These are phyloP conservation scores for Copidosoma floridanum DNA, from an alignment of 1,140 invertebrate genomes.

Conservation along the genomic window DNA sequence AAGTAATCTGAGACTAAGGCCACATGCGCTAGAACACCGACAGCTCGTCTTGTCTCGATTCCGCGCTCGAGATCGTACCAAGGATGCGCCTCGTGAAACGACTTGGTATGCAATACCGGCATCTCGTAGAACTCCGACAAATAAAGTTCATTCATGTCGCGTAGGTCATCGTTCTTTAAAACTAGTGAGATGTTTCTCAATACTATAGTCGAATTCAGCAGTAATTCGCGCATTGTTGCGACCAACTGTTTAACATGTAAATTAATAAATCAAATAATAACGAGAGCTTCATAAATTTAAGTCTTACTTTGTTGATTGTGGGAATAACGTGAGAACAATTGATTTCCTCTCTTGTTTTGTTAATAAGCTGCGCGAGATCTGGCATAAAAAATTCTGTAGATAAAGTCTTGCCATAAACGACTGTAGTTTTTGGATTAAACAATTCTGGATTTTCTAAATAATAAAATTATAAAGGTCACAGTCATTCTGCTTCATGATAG, in stretches of 20 bases:
- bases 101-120: constrained; percentile 39
- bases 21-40: constrained; percentile 43
- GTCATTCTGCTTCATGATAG: no score
- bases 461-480: neutral
- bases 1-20: constrained; percentile 42
- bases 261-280: neutral
- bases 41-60: constrained; percentile 45
- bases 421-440: constrained; percentile 47
- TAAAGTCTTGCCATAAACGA: constrained; percentile 41
- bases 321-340: constrained; percentile 40
- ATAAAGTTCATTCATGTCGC: constrained; percentile 54
- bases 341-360: constrained; percentile 42
- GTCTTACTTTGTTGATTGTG: constrained; percentile 48
- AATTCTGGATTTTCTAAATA: constrained; percentile 51
- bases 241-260: constrained; percentile 35
- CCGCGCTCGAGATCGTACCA: constrained; percentile 51
- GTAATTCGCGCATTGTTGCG: constrained; percentile 44
- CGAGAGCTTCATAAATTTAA: constrained; percentile 3
- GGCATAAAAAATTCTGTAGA: constrained; percentile 44
- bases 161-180: constrained; percentile 52
- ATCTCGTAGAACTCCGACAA: constrained; percentile 46
- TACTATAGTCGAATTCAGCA: constrained; percentile 43
- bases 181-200: constrained; percentile 44
- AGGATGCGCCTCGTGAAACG: constrained; percentile 38
- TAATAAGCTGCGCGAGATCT: constrained; percentile 41